A percentile compares a stretch with the other conserved stretches of the same genome.
These are phyloP conservation scores for Plotosus lineatus DNA, from an alignment of 2,113 vertebrate species.

Conservation along the genomic window DNA sequence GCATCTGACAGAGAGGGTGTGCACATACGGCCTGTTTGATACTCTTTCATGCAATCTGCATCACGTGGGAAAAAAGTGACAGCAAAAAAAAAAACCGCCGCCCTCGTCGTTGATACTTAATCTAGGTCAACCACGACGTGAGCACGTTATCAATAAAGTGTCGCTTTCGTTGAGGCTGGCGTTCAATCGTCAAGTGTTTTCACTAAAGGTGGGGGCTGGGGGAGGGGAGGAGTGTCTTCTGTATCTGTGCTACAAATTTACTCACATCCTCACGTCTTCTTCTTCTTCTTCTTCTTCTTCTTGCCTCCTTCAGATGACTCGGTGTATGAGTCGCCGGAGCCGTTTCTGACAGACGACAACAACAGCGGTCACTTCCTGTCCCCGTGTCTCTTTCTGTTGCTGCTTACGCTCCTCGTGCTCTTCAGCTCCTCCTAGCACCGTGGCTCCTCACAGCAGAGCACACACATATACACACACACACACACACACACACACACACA, in stretches of 20 bases:
- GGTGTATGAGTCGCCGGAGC: slow-evolving; percentile 91
- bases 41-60: slow-evolving; percentile 32
- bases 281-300: neutral
- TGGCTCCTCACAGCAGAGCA: slow-evolving; percentile 3
- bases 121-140: slow-evolving; percentile 39
- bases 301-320: slow-evolving; percentile 80
- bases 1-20: neutral
- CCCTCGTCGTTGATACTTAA: slow-evolving; percentile 23
- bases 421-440: slow-evolving; percentile 57
- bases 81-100: slow-evolving; percentile 30
- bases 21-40: neutral
- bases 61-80: slow-evolving; percentile 30
- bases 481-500: neutral
- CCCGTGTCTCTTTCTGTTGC: slow-evolving; percentile 55
- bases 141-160: slow-evolving; percentile 22
- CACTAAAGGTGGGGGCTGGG: no score
- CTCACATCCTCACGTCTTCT: neutral
- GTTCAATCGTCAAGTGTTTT: slow-evolving; percentile 33
- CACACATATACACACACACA: slow-evolving; percentile 1
- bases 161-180: slow-evolving; percentile 9
- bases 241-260: neutral
- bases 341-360: slow-evolving; percentile 94
- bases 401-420: slow-evolving; percentile 59
- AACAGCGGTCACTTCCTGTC: slow-evolving; percentile 70
- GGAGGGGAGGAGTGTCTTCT: neutral